Base-by-base conservation (phyloP, 1,140 invertebrate species). In the Zaprionus africanus region DNA sequence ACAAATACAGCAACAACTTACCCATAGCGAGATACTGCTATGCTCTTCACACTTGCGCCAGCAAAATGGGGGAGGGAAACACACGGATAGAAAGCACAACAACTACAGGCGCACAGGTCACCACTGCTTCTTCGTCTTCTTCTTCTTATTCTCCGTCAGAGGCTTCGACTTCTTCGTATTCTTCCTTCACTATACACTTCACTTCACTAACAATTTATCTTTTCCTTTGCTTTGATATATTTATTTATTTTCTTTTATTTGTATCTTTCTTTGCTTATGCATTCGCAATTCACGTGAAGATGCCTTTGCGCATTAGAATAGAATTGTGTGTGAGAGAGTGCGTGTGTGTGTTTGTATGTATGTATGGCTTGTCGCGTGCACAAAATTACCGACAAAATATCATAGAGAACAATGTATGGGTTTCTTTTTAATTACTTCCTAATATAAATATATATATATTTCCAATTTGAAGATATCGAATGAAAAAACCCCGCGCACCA, bases 61-160 rank as follows among this genome's bases (percentile, higher is more conserved):
- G 83, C 66, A 74, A 86, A 84, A 84, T 83, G 84, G 84, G 84
- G 84, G 84, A 88, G 84, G 84, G 84, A 80, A 60, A 78, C 62
- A 66, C 49, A 78, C 79, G 74, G 63, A 82, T 73, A 70, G 81
- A 87, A 88, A 88, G 68, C 78, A 90, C 83, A 83, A 88, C 84
- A 84, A 88, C 68, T 84, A 88, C 85, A 84, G 71, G 81, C 68
- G 81, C 84, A 88, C 84, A 87, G 84, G 84, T 87, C 84, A 87
- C 84, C 84, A 87, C 84, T 88, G 79, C 84, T 73, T 49, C 43
- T 38, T 38, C 28, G 28, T 31, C 1, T 28, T 28, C 62, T 34
- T 17, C 56, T 36, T 58, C 26, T 57, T 22, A 2, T 22, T 17
- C 38, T 84, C 80, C 77, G 69, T 66, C 81, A 79, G 83, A 74